Conservation (phyloP, 2,888 invertebrate species). For the Metopia argyrocephala region DNA sequence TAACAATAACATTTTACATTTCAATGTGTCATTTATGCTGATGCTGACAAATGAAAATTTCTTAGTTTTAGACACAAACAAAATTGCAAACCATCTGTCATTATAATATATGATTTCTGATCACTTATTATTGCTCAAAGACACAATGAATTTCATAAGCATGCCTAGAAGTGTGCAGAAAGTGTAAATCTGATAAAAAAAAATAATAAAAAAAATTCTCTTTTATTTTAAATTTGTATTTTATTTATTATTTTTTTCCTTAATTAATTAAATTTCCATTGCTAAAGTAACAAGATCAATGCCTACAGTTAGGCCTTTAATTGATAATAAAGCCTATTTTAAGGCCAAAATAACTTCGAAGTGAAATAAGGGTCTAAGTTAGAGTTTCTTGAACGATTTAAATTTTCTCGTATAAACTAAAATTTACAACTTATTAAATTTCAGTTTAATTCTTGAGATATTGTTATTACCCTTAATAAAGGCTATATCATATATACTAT, state of each 20-base stretch:
- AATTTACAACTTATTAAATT: too few relatives aligned
- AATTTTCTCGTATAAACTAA: too few relatives aligned
- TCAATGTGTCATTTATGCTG: conserved; percentile 33
- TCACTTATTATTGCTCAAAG: neutral
- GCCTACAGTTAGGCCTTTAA: too few relatives aligned
- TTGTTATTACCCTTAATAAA: too few relatives aligned
- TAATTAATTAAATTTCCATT: too few relatives aligned
- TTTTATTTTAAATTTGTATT: neutral
- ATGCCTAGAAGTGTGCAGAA: neutral
- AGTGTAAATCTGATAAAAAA: neutral
- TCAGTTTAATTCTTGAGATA: too few relatives aligned
- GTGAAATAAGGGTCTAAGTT: too few relatives aligned
- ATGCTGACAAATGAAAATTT: conserved; percentile 32
- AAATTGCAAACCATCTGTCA: neutral
- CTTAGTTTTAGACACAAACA: neutral
- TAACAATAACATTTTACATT: conserved; percentile 24
- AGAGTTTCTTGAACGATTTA: too few relatives aligned
- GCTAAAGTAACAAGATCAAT: too few relatives aligned
- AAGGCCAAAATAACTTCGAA: too few relatives aligned
- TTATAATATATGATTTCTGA: conserved; percentile 5
- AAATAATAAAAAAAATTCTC: neutral
- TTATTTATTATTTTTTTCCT: neutral
- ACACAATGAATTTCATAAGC: neutral
- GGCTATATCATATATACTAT: too few relatives aligned
- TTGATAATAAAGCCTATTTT: too few relatives aligned